Evolutionary conservation across 2,888 invertebrate species (phyloP), one percentile per base, ranked within the genome.

Genomic region (Melanchra persicariae): DNA sequence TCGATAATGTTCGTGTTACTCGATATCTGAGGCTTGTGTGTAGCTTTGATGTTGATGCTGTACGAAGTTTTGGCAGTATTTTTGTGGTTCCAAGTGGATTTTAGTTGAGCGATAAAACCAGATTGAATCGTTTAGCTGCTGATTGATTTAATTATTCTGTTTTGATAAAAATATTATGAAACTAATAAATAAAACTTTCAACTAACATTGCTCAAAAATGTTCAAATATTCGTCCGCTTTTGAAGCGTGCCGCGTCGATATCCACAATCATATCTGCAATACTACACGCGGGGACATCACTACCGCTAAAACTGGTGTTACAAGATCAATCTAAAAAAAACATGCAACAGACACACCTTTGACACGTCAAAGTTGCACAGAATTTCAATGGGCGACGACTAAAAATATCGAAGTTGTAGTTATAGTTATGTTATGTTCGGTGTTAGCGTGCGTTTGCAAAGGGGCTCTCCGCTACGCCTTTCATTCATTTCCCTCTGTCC

Each of bases 401-500:
- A 82, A 79, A 83, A 79, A 79, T 83, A 85, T 83, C 79, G 83
- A 54, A 71, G 82, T 67, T 47, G 62, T 59, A 79, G 40, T 67
- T 54, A 70, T 63, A 63, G 34, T 69, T 82, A 73, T 79, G 68
- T 45, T 60, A 17, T 45, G 51, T 67, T 43, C 17, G 3, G 43
- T 22, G 75, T 45, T 45, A 17, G n/a, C 37, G 69, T 76, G 67
- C 70, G 68, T 81, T 67, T 57, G 73, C 73, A 75, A 72, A 79
- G 77, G 62, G 76, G 72, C 73, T 75, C 70, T 59, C 78, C 81
- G 70, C 81, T 72, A 66, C 68, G 81, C 78, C 68, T 82, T 81
- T 83, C 86, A 85, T 83, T 79, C 83, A 81, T 79, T 82, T 70
- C 70, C 59, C 74, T 80, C 70, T 62, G 63, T 81, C 74, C 81